These are phyloP conservation scores for Coracopsis vasa DNA, from an alignment of 2,113 vertebrate genomes.

Conservation along the genomic window DNA sequence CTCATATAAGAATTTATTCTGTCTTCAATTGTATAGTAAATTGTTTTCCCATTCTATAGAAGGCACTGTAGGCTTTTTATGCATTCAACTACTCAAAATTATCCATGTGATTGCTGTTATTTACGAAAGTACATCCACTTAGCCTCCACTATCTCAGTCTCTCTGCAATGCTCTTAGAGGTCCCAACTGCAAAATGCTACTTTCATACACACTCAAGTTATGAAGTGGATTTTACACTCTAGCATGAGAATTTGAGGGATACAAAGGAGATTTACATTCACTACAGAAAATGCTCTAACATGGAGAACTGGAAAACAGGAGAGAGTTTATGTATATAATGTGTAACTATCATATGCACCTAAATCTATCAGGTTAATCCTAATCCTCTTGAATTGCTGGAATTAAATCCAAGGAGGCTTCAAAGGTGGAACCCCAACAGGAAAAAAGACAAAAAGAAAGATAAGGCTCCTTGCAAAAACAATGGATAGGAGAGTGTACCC, in stretches of 20 bases:
- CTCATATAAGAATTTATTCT: neutral
- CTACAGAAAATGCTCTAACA: neutral
- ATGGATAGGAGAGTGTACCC: rapidly evolving
- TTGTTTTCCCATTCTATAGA: neutral
- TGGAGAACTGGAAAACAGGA: neutral
- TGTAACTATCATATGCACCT: neutral
- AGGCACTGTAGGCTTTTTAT: neutral
- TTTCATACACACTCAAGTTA: neutral
- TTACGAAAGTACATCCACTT: neutral
- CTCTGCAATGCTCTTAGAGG: neutral
- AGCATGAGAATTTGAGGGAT: neutral
- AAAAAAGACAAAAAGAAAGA: neutral
- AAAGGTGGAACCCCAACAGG: neutral
- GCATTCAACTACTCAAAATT: neutral
- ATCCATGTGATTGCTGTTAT: neutral
- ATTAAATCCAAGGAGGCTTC: neutral
- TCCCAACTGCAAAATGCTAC: neutral
- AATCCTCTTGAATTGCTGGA: neutral
- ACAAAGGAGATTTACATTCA: neutral
- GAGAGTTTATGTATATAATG: neutral
- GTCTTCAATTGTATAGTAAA: neutral
- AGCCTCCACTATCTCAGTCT: neutral
- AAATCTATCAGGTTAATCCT: neutral
- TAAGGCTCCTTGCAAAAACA: neutral
- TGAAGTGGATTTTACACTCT: neutral